Evolutionary conservation across 2,797 vertebrate species (phyloP).

Genomic region (Harpagifer antarcticus): DNA sequence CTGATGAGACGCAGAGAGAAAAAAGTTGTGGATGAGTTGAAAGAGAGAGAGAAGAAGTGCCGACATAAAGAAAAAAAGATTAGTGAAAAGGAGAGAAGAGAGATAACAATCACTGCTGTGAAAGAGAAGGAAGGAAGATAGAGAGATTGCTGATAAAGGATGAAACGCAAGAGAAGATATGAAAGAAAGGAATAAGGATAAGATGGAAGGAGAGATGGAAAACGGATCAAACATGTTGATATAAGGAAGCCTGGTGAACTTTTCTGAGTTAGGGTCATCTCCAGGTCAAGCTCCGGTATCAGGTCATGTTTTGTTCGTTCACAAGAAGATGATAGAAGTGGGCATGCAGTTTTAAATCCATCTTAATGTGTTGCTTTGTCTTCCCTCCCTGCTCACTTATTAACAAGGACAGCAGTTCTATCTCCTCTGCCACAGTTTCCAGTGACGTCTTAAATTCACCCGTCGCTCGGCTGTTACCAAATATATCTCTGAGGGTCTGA

Average conservation of each 20-base stretch:
- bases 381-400: slow-evolving; percentile 9
- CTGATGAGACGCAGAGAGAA: background rate
- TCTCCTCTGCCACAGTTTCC: background rate
- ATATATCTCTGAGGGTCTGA: background rate
- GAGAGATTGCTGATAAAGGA: background rate
- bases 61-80: background rate
- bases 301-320: slow-evolving; percentile 1
- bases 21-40: background rate
- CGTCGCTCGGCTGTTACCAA: background rate
- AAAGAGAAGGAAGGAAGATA: background rate
- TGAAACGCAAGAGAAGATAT: slow-evolving; percentile 9
- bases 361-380: slow-evolving; percentile 38
- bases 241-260: background rate
- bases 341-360: slow-evolving; percentile 30
- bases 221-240: background rate
- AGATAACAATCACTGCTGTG: background rate
- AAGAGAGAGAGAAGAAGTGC: background rate
- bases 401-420: background rate
- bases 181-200: slow-evolving; percentile 9
- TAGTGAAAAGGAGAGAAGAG: slow-evolving; percentile 6
- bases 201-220: background rate
- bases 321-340: slow-evolving; percentile 27
- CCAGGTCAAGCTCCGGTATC: slow-evolving; percentile 8
- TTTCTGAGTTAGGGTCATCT: slow-evolving; percentile 12
- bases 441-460: background rate